Percentiles rank a stretch among this genome's conserved stretches.
These are phyloP conservation scores for Limanda limanda DNA, from an alignment of 2,113 vertebrate species.

Conservation along the genomic window DNA sequence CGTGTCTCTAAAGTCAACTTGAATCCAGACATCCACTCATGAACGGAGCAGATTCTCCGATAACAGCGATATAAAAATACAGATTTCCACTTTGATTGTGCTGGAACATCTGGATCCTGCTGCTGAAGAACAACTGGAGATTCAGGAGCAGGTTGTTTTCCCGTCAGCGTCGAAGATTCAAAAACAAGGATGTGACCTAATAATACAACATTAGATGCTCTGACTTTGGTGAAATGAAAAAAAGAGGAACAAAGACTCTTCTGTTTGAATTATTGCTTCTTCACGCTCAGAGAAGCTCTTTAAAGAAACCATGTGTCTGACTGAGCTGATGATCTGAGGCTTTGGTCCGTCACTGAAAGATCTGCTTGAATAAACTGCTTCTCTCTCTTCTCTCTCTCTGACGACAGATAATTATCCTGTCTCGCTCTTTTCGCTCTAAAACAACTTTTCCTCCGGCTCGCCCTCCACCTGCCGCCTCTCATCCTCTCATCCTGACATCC, in stretches of 20 bases:
- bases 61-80: constrained; percentile 4
- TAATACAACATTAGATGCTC: not conserved
- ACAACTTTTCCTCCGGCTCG: constrained; percentile 23
- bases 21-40: not conserved
- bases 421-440: constrained; percentile 12
- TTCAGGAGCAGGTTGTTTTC: too few relatives aligned
- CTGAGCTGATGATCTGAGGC: constrained; percentile 33
- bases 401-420: constrained; percentile 38
- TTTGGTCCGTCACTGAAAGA: constrained; percentile 61
- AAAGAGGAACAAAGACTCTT: constrained; percentile 2
- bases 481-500: not conserved
- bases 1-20: not conserved
- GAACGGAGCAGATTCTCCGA: constrained; percentile 6
- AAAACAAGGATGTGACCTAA: not conserved
- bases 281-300: not conserved
- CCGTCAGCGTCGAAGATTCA: not conserved
- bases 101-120: too few relatives aligned
- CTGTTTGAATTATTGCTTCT: constrained; percentile 20
- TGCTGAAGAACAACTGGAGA: too few relatives aligned
- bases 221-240: constrained; percentile 32
- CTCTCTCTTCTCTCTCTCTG: constrained; percentile 19
- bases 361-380: constrained; percentile 22
- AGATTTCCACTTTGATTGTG: not conserved
- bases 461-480: not conserved
- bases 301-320: constrained; percentile 25